These are phyloP conservation scores for Caretta caretta DNA, from an alignment of 2,113 vertebrate genomes.

Conservation along the genomic window DNA sequence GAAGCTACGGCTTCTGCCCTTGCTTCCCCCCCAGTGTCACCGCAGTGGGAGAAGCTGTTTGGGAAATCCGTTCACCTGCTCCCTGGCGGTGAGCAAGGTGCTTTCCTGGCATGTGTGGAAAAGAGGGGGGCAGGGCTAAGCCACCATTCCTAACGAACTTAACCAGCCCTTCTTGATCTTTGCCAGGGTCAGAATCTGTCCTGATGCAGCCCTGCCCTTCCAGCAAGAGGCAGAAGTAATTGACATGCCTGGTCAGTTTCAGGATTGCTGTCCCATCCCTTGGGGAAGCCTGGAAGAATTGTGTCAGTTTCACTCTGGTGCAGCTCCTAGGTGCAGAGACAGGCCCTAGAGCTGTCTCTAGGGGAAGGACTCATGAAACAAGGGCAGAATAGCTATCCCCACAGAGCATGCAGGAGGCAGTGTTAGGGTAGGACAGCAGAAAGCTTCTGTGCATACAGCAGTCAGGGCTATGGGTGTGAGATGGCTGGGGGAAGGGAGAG, in stretches of 20 bases:
- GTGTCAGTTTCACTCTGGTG: neutral
- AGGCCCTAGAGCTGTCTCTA: neutral
- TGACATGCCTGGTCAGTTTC: neutral
- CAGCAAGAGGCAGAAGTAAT: neutral
- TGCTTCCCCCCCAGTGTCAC: neutral
- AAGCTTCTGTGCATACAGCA: neutral
- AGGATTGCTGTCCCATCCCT: neutral
- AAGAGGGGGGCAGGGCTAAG: neutral
- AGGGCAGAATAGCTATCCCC: neutral
- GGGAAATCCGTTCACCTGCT: neutral
- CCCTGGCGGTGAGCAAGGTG: neutral
- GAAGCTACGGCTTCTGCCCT: neutral
- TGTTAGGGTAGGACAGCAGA: neutral
- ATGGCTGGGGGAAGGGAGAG: neutral
- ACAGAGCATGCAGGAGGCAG: neutral
- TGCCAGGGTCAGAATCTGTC: neutral
- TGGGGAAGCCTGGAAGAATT: neutral
- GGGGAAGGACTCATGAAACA: neutral
- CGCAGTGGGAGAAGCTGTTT: neutral
- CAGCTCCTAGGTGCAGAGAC: neutral
- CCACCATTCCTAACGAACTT: neutral
- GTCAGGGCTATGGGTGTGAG: neutral
- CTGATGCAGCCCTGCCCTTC: neutral
- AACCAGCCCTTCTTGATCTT: too few relatives aligned
- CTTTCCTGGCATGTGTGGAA: neutral